Evolutionary conservation across 2,888 invertebrate species (phyloP), one percentile per base, ranked within the genome.

Genomic region (Leptopilina syphax): DNA sequence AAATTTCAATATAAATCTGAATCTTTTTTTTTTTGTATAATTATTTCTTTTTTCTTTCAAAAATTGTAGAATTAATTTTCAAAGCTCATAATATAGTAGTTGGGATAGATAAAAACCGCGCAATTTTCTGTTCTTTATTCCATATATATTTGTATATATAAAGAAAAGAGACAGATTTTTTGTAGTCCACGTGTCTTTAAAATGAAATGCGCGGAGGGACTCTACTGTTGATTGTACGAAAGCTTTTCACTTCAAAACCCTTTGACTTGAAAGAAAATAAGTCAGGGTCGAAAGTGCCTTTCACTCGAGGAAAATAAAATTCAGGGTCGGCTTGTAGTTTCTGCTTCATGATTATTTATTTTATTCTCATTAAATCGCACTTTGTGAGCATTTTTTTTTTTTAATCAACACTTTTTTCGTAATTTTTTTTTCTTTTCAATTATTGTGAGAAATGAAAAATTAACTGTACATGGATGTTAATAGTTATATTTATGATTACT

Each of bases 221-320:
- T 86, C 90, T 91, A 90, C 88, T 82, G 87, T 89, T 90, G 90
- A 91, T 91, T 91, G 90, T 90, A 90, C 90, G 89, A 89, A 89
- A 91, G 83, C 83, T 83, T 81, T 81, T 80, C 81, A 77, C 80
- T 57, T n/a, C 73, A n/a, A 27, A 50, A 73, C 73, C 73, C 73
- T 34, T 73, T 57, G 73, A 73, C 57, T 73, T 73, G n/a, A 63
- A 63, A 63, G 57, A 73, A 57, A 73, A 73, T 73, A 34, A 73
- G 57, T 34, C 34, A 18, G 73, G 73, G 24, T 57, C 73, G 57
- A 18, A 65, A 34, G 65, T 65, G 65, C 41, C 27, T 65, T 41
- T 34, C 41, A 34, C 65, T 41, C 41, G 5, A 54, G n/a, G n/a
- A 73, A 73, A 73, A 73, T 57, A 57, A 73, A 73, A 57, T 73